Evolutionary conservation across 2,888 invertebrate genomes (phyloP), one percentile per base, ranked within the genome.

Genomic region (Cepaea hortensis): DNA sequence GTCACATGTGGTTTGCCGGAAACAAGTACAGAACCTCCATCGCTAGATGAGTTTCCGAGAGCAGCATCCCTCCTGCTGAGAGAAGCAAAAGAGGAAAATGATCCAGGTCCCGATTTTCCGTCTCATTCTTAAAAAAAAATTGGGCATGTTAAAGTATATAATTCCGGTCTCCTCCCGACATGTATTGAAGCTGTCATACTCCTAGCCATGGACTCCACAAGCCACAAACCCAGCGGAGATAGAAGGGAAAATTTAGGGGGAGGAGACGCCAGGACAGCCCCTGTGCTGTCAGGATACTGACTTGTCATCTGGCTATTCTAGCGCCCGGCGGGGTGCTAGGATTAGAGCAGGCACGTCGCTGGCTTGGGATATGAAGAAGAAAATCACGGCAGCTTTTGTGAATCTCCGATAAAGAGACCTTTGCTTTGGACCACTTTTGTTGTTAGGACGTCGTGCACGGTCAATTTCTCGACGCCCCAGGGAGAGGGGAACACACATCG

Each of bases 31-130:
- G 85, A 80, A 72, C 80, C 23, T 85, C 73, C 72, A 80, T 55
- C 61, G 73, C 79, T 85, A 68, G 79, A 80, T 79, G 85, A 73
- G 79, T 80, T 85, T 85, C 79, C 23, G 46, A 72, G 50, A 72
- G 62, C 72, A 76, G 84, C 84, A 84, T 48, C 76, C 50, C 84
- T 68, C 85, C 85, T 73, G 85, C 46, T 9, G 85, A 46, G 85
- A 72, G 48, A 18, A 46, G 80, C 80, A 61, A 72, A 80, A 80
- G 80, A 80, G 80, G 85, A 85, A 85, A 85, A 85, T 85, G 85
- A 85, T 85, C 85, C 85, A 23, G 80, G 7, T 72, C 72, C 85
- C 72, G 23, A 85, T 85, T 72, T 72, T 80, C 73, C 55, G 23
- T 35, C 5, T 70, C 23, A 20, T 3, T 23, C 72, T 84, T 77